Evolutionary conservation across 2,888 invertebrate genomes (phyloP).

Genomic region (Orthonychiurus folsomi): DNA sequence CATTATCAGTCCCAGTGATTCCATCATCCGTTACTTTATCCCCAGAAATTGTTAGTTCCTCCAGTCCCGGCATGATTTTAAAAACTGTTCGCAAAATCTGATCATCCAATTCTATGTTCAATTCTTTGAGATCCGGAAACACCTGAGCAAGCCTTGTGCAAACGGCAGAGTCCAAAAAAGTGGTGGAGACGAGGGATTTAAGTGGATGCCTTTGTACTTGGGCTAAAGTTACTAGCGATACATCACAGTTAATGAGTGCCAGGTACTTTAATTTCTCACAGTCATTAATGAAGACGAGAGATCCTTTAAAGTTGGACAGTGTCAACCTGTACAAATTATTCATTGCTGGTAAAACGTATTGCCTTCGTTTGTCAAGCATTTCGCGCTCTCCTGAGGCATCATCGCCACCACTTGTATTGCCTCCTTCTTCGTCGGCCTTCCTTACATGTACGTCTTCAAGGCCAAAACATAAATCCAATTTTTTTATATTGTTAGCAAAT

Average conservation of each 20-base stretch:
- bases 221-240: background rate
- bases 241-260: slow-evolving; percentile 12
- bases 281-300: slow-evolving; percentile 7
- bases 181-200: background rate
- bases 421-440: background rate
- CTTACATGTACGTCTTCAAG: no score
- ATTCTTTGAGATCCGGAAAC: slow-evolving; percentile 7
- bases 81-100: slow-evolving; percentile 6
- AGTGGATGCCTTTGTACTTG: background rate
- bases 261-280: slow-evolving; percentile 11
- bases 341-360: slow-evolving; percentile 3
- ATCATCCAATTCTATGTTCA: slow-evolving; percentile 8
- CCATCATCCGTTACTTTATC: slow-evolving; percentile 12
- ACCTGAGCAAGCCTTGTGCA: background rate
- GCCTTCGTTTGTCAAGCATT: background rate
- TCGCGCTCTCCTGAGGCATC: background rate
- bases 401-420: background rate
- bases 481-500: slow-evolving; percentile 1
- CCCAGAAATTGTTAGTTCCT: slow-evolving; percentile 11
- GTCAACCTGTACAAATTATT: slow-evolving; percentile 3
- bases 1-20: slow-evolving; percentile 6
- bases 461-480: slow-evolving; percentile 10
- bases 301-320: slow-evolving; percentile 13
- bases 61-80: slow-evolving; percentile 9
- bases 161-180: background rate